Evolutionary conservation across 2,113 vertebrate species (phyloP), one percentile per base, ranked within the genome.

Genomic region (Python bivittatus): DNA sequence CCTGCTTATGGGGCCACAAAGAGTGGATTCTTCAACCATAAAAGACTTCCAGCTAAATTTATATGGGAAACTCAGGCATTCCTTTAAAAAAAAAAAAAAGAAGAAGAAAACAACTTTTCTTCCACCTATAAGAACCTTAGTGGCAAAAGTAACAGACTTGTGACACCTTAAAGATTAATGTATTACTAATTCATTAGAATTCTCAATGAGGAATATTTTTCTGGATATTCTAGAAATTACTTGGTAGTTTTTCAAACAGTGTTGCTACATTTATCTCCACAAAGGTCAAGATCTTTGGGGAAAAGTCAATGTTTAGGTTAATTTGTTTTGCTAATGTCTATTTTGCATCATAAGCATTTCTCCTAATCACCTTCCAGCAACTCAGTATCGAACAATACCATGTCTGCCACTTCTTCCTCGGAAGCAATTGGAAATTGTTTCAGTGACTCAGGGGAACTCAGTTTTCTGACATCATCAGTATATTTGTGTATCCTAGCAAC

Each of bases 401-500:
- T 27, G 64, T 1, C 48, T 89, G 22, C n/a, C 42, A 61, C 56
- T 89, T 89, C 68, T 20, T 44, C 56, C 29, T 57, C 11, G 56
- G 85, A 11, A 57, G 64, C 68, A 60, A 60, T 25, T 88, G 91
- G 29, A 92, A 84, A 92, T 89, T 89, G 54, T 89, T 89, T 89
- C 13, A 54, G 56, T 89, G 91, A 89, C 91, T 92, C 88, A 85
- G 84, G 91, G 57, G 87, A 92, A 92, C 10, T 92, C 38, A 64
- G 57, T 85, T 4, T 22, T 84, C 79, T 89, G 72, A 92, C 91
- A 92, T 92, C 91, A 92, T 84, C 72, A 92, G 44, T 85, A 89
- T 89, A 89, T 92, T 89, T 92, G 54, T 85, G 88, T 89, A 64
- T 44, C 91, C 23, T 60, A 92, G 91, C 72, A 92, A 89, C 91